Evolutionary conservation across 2,113 vertebrate genomes (phyloP).

Genomic region (Chionomys nivalis): DNA sequence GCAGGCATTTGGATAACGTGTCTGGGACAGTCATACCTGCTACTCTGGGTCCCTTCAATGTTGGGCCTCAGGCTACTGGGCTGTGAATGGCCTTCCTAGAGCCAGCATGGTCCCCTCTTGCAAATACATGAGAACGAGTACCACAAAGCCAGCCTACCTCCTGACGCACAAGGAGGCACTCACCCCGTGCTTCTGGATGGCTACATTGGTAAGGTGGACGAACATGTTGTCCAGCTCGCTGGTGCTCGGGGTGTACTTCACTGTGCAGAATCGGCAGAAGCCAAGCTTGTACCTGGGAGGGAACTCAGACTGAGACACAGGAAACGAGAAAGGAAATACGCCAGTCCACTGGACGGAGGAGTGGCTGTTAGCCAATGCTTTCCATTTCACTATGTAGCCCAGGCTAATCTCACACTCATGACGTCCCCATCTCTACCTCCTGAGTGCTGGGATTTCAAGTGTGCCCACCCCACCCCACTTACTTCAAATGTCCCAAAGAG

Average conservation of each 20-base stretch:
- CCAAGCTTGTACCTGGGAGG: slow-evolving; percentile 95
- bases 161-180: neutral
- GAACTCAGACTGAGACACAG: rapidly evolving
- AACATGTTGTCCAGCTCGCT: slow-evolving; percentile 99
- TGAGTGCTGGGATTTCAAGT: neutral
- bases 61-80: neutral
- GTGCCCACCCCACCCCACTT: no score
- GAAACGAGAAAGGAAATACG: rapidly evolving
- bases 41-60: neutral
- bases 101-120: neutral
- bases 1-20: neutral
- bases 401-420: neutral
- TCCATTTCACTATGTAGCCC: neutral
- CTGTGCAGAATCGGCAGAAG: slow-evolving; percentile 98
- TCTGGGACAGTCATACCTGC: neutral
- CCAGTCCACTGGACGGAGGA: neutral
- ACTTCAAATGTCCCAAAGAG: neutral
- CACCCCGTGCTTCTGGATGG: slow-evolving; percentile 98
- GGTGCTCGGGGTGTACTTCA: slow-evolving; percentile 97
- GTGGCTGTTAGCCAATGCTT: no score
- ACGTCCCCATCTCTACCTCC: neutral
- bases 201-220: slow-evolving; percentile 98
- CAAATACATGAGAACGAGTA: neutral
- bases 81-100: rapidly evolving
- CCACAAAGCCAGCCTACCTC: rapidly evolving